Base-by-base conservation (phyloP, 2,113 vertebrate species). In the Chlamydotis undulata region DNA sequence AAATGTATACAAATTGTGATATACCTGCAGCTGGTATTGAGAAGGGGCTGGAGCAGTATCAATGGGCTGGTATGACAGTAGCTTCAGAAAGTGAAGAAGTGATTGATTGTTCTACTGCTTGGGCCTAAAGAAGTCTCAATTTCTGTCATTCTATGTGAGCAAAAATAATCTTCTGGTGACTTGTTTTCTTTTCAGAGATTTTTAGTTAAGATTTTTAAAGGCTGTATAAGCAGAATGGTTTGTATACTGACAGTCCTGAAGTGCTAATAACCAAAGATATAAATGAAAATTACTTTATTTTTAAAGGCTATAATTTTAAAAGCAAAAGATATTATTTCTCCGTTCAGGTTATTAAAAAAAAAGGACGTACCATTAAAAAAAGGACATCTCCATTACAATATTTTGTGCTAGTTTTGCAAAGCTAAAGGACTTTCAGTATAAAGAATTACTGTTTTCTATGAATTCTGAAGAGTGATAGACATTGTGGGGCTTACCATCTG, bases 311-410 rank as follows among this genome's bases (percentile, higher is more conserved):
- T 65, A 1, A 0, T 17, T 90, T 57, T 74, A 49, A 67, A 70
- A 86, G 8, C 6, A 61, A 41, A 83, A 73, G 2, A 6, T 25
- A n/a, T 4, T 60, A 43, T 53, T 92, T 90, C 39, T 75, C 22
- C 4, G 2, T 83, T 73, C 39, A 60, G 26, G 16, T 64, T 90
- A n/a, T 67, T 81, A 3, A 41, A 35, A 84, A 73, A 69, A 82
- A 73, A 35, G 4, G 13, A 21, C 8, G 29, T 8, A 19, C 6
- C 24, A 25, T 74, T 80, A 70, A 84, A 73, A 69, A 84, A 73
- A 35, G 4, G 13, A 21, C 9, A 33, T 8, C n/a, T 60, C 12
- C 10, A 22, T 33, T 64, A 31, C 0, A 1, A 4, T 39, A 31
- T 49, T 57, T 73, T 81, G 15, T 57, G n/a, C 15, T 23, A 70